Base-by-base conservation (phyloP, 2,888 invertebrate species). In the Caenorhabditis wallacei region DNA sequence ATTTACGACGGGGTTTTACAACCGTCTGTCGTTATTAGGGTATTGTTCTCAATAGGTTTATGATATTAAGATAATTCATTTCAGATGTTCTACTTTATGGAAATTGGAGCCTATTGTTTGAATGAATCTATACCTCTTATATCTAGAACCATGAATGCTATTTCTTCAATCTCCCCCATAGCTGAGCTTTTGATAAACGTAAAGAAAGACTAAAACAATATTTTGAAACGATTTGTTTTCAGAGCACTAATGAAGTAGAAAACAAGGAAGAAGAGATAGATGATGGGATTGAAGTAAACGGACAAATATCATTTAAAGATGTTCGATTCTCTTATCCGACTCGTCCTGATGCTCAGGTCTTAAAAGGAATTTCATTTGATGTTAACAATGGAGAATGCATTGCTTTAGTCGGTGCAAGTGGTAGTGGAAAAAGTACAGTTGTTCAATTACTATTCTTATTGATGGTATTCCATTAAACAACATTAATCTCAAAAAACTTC, bases 281-380 rank as follows among this genome's bases (percentile, higher is more conserved):
- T 13, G 92, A 90, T 78, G 92, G 91, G 0, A 82, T 87, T 0
- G 85, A 87, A 10, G 84, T 92, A 11, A 85, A 88, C 4, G 93
- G 93, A 3, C 89, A 92, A 22, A 92, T 94, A 30, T 89, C 91
- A 46, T 92, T 94, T 78, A 81, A 87, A 24, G 88, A 92, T 80
- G 92, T 94, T 48, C 92, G 86, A 18, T 93, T 93, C 86, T 81
- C 76, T 8, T 93, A 93, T 89, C 93, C 93, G 13, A 89, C 92
- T 1, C 85, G 93, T 54, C 91, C 91, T 2, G 92, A 93, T 61
- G 89, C 92, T 0, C 69, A 81, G 53, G 82, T 89, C 54, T 75
- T 89, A 18, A 87, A 90, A 69, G 84, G 83, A 18, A 63, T 89
- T 10, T 84, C 76, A 1, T 80, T 89, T n/a, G 68, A 80, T 18